Evolutionary conservation across 2,113 vertebrate species (phyloP).

Genomic region (Nipponia nippon): DNA sequence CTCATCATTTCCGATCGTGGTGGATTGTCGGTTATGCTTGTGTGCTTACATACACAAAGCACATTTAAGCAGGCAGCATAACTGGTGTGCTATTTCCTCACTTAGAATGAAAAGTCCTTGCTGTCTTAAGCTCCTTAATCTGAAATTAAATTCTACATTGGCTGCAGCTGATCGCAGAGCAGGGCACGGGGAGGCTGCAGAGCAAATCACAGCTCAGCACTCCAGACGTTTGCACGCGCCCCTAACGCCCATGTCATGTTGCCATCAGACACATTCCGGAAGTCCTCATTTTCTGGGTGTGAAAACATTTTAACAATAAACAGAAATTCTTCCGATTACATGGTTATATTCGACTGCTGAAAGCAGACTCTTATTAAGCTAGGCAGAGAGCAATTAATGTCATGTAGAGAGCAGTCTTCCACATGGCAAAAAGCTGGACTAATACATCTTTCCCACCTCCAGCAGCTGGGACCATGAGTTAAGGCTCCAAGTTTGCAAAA

Average conservation of each 20-base stretch:
- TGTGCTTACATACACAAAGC: background rate
- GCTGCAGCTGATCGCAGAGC: background rate
- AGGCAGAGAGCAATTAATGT: constrained; percentile 48
- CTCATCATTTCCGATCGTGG: background rate
- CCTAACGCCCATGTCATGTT: background rate
- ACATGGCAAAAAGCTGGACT: background rate
- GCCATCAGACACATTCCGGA: constrained; percentile 28
- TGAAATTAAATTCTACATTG: background rate
- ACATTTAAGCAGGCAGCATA: background rate
- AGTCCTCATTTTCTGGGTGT: constrained; percentile 18
- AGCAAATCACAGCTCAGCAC: background rate
- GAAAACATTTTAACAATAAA: constrained; percentile 48
- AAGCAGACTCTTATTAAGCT: constrained; percentile 25
- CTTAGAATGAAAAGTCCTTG: background rate
- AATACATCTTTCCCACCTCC: constrained; percentile 1
- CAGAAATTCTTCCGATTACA: constrained; percentile 42
- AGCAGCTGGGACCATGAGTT: constrained; percentile 24
- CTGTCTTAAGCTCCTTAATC: background rate
- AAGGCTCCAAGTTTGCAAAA: constrained; percentile 11
- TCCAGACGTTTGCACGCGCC: background rate
- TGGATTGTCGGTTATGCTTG: accelerated
- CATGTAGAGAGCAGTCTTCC: constrained; percentile 15
- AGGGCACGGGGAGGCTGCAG: background rate
- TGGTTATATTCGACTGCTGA: constrained; percentile 30
- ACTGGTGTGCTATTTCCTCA: background rate